Conservation (phyloP, 2,888 invertebrate species). For the Agonopterix heracliana region DNA sequence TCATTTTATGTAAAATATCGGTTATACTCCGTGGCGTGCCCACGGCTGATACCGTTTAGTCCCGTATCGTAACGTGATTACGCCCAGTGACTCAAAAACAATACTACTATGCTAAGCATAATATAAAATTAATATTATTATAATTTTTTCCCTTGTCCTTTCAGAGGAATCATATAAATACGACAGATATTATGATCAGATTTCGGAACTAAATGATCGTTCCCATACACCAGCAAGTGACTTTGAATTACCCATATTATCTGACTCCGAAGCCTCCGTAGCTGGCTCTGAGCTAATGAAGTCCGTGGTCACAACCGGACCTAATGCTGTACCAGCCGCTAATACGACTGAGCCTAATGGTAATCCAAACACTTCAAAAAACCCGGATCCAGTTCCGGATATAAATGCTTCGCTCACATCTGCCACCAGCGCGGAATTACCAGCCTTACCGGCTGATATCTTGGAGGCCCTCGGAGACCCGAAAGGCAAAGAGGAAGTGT, state of each 20-base stretch:
- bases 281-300: not conserved
- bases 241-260: not conserved
- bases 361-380: not conserved
- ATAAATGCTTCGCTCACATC: not conserved
- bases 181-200: not conserved
- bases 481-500: slow-evolving; percentile 9
- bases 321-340: not conserved
- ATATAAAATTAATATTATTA: not conserved
- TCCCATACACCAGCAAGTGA: not conserved
- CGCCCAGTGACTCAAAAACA: slow-evolving; percentile 2
- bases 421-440: not conserved
- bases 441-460: slow-evolving; percentile 3
- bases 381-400: not conserved
- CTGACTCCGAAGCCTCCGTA: not conserved
- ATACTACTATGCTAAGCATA: too few species aligned
- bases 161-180: not conserved
- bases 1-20: not conserved
- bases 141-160: not conserved
- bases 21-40: slow-evolving; percentile 5
- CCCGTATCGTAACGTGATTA: slow-evolving; percentile 5
- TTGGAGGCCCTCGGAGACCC: slow-evolving; percentile 8
- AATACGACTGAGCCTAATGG: not conserved
- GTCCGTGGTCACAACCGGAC: not conserved
- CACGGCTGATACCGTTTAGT: slow-evolving; percentile 5
- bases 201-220: not conserved